Evolutionary conservation across 92 coral and sea anemone genomes (phyloP).

Genomic region (Actinostola sp.): DNA sequence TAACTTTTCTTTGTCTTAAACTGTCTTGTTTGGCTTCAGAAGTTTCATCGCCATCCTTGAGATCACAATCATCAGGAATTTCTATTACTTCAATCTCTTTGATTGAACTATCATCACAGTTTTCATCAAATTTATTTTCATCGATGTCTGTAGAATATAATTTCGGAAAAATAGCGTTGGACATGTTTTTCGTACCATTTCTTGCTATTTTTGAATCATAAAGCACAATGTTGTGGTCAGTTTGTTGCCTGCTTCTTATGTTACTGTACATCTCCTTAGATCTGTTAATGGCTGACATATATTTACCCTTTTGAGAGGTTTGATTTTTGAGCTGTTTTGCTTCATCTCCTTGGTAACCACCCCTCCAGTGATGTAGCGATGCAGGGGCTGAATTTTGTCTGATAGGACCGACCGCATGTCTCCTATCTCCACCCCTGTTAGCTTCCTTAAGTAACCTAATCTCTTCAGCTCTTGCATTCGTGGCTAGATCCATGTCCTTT

Average conservation of each 20-base stretch:
- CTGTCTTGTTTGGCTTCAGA: neutral
- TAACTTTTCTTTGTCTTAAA: constrained; percentile 2
- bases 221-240: neutral
- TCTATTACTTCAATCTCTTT: constrained; percentile 15
- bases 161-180: neutral
- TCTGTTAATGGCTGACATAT: neutral
- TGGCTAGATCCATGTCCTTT: constrained; percentile 70
- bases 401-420: constrained; percentile 26
- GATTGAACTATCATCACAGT: neutral
- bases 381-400: constrained; percentile 47
- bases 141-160: neutral
- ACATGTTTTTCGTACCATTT: neutral
- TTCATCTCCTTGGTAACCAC: neutral
- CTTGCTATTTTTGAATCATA: constrained; percentile 3
- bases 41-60: neutral
- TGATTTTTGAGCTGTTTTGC: neutral
- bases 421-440: constrained; percentile 50
- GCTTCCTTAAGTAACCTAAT: constrained; percentile 68
- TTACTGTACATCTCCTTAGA: neutral
- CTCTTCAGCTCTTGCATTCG: constrained; percentile 57
- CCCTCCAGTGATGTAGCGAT: neutral
- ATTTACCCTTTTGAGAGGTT: neutral
- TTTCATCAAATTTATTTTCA: neutral
- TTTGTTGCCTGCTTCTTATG: neutral
- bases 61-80: constrained; percentile 3